These are phyloP conservation scores for Potamilus streckersoni DNA, from an alignment of 1,140 invertebrate species.

Conservation along the genomic window DNA sequence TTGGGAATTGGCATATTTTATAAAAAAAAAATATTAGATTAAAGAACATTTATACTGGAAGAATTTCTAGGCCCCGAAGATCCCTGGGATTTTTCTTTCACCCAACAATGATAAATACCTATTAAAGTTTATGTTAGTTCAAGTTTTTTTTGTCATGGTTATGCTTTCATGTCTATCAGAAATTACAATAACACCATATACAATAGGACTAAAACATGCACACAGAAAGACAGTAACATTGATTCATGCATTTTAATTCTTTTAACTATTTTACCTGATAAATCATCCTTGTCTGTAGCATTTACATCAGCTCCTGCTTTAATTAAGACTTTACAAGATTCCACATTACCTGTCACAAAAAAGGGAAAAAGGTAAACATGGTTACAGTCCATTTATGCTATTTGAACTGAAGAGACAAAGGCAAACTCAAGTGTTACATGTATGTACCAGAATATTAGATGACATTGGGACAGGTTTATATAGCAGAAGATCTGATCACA, in stretches of 20 bases:
- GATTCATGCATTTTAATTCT: constrained; percentile 6
- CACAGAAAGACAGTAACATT: not conserved
- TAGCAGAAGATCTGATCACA: no score
- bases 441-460: no score
- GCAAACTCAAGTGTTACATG: not conserved
- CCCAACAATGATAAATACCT: not conserved
- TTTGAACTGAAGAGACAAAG: not conserved
- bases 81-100: not conserved
- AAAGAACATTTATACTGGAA: no score
- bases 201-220: no score
- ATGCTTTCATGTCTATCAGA: not conserved
- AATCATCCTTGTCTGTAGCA: constrained; percentile 80
- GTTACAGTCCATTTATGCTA: not conserved
- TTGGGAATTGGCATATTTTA: no score
- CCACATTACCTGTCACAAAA: constrained; percentile 77
- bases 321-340: constrained; percentile 87
- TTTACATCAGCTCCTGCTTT: constrained; percentile 86
- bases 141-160: not conserved
- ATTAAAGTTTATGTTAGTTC: not conserved
- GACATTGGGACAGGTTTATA: no score
- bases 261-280: constrained; percentile 64
- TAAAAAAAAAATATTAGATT: no score
- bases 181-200: not conserved
- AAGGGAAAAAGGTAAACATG: not conserved
- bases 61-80: no score